phyloP scores from a whole-genome alignment of 2,888 invertebrate genomes.

The Parelbella ahira region DNA sequence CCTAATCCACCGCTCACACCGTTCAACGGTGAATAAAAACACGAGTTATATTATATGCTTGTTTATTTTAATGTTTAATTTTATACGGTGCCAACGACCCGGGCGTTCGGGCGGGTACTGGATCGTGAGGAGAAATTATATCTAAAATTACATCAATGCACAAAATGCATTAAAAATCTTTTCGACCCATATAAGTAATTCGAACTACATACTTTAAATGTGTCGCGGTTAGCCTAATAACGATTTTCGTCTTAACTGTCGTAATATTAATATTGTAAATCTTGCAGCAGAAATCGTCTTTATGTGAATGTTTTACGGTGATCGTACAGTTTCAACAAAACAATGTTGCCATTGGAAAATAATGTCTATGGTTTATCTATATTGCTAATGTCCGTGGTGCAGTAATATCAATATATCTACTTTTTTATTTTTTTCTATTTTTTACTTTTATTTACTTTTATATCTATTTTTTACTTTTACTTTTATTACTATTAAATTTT shows the following conservation, averaged over 20 bases:
- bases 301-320: conserved; percentile 31
- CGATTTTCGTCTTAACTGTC: conserved; percentile 29
- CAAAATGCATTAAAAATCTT: conserved; percentile 40
- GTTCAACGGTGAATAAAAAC: conserved; percentile 58
- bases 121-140: conserved; percentile 38
- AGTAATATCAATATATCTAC: too few species aligned
- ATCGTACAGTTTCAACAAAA: conserved; percentile 28
- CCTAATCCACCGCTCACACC: conserved; percentile 36
- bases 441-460: too few species aligned
- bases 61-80: conserved; percentile 77
- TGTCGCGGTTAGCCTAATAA: conserved; percentile 29
- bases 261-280: conserved; percentile 27
- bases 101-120: conserved; percentile 28
- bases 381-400: too few species aligned
- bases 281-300: conserved; percentile 1
- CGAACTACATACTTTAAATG: conserved; percentile 31
- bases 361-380: too few species aligned
- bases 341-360: conserved; percentile 28
- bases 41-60: conserved; percentile 64
- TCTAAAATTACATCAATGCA: conserved; percentile 39
- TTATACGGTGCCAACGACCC: conserved; percentile 72
- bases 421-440: too few species aligned
- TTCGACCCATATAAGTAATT: conserved; percentile 29
- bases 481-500: too few species aligned
- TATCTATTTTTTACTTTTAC: too few species aligned